Evolutionary conservation across 2,888 invertebrate species (phyloP).

Genomic region (Selenia dentaria): DNA sequence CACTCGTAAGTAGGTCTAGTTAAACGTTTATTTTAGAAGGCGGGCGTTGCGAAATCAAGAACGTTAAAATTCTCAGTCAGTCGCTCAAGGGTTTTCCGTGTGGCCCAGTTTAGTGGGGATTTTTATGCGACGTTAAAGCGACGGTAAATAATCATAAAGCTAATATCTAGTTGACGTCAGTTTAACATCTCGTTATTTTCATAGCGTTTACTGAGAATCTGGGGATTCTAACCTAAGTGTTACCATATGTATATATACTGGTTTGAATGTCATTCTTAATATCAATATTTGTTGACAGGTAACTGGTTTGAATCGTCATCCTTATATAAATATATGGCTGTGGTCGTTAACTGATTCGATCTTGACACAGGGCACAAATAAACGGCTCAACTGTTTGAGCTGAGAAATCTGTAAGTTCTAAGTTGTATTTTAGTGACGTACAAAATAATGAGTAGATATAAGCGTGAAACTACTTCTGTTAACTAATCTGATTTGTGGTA

Average conservation of each 20-base stretch:
- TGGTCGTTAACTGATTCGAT: too few relatives aligned
- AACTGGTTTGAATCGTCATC: background rate
- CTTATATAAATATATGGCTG: background rate
- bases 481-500: too few relatives aligned
- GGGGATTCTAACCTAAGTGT: background rate
- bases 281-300: background rate
- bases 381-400: too few relatives aligned
- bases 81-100: conserved; percentile 10
- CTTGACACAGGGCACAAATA: too few relatives aligned
- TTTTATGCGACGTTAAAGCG: background rate
- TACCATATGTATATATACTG: too few relatives aligned
- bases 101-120: conserved; percentile 2
- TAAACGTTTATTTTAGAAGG: background rate
- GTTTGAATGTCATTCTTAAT: background rate
- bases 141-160: background rate
- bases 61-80: conserved; percentile 8
- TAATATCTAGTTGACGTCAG: background rate
- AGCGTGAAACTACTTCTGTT: too few relatives aligned
- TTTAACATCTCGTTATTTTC: background rate
- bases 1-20: conserved; percentile 5
- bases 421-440: too few relatives aligned
- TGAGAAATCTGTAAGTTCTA: too few relatives aligned
- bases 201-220: background rate
- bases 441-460: too few relatives aligned
- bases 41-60: conserved; percentile 10